phyloP scores from a whole-genome alignment of 2,797 vertebrate species.

The Pseudochaenichthys georgianus region DNA sequence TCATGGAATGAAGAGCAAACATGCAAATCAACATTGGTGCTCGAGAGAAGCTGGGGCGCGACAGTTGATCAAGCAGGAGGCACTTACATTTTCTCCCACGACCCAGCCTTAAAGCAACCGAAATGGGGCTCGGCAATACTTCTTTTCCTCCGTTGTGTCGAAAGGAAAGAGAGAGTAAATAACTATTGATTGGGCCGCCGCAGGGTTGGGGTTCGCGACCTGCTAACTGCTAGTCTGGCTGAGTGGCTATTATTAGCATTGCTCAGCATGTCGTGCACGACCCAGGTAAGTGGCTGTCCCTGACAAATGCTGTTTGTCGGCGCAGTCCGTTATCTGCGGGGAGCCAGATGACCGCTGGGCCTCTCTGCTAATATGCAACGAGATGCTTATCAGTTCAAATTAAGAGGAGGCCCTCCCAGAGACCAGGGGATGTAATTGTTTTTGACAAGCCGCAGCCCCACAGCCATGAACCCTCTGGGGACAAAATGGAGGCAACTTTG shows the following conservation, averaged over 20 bases:
- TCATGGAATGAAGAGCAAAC: constrained; percentile 44
- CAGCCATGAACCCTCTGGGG: constrained; percentile 77
- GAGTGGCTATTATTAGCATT: constrained; percentile 85
- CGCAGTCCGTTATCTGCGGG: constrained; percentile 82
- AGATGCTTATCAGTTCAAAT: constrained; percentile 90
- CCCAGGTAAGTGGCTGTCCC: constrained; percentile 81
- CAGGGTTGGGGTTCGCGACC: constrained; percentile 74
- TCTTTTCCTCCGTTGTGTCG: constrained; percentile 74
- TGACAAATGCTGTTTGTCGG: constrained; percentile 83
- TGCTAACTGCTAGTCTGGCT: constrained; percentile 83
- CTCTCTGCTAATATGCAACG: constrained; percentile 84
- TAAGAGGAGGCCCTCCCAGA: constrained; percentile 81
- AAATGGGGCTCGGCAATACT: constrained; percentile 68
- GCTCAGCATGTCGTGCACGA: constrained; percentile 74
- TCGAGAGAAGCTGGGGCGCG: constrained; percentile 14
- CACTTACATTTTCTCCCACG: constrained; percentile 45
- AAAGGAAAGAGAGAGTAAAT: constrained; percentile 82
- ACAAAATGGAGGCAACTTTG: constrained; percentile 69
- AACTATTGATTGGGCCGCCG: constrained; percentile 84
- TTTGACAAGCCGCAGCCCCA: constrained; percentile 83
- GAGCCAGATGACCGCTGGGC: constrained; percentile 77
- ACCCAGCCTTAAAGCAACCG: constrained; percentile 51
- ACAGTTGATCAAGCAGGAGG: constrained; percentile 31
- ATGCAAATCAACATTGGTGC: constrained; percentile 30
- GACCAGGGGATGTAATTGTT: constrained; percentile 83